A percentile compares a stretch with the other conserved stretches of the same genome.
phyloP scores from a whole-genome alignment of 2,797 vertebrate genomes.

The Hafferia zeledoni region DNA sequence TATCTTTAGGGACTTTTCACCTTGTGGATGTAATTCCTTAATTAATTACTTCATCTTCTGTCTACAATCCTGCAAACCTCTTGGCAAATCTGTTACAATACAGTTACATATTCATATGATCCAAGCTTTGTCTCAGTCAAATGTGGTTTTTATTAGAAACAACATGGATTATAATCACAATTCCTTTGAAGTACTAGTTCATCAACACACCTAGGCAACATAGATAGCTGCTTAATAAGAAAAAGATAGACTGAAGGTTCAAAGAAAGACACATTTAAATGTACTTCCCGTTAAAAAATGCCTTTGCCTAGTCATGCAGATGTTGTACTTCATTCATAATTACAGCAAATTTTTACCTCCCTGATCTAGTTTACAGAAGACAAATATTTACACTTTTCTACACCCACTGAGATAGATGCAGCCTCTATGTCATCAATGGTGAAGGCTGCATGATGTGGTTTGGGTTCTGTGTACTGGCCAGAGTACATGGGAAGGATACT shows the following conservation, averaged over 20 bases:
- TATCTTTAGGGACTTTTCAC: slow-evolving; percentile 21
- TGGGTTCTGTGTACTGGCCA: not conserved
- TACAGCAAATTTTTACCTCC: not conserved
- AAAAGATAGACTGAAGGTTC: not conserved
- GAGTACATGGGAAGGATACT: not conserved
- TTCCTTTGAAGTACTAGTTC: not conserved
- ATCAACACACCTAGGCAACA: not conserved
- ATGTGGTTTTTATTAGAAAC: not conserved
- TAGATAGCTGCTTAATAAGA: not conserved
- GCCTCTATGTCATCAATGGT: not conserved
- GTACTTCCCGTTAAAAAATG: not conserved
- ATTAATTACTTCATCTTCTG: slow-evolving; percentile 37
- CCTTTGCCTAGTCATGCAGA: not conserved
- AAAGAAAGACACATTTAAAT: not conserved
- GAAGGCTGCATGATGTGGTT: not conserved
- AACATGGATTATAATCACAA: not conserved
- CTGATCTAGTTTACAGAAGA: not conserved
- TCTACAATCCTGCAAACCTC: slow-evolving; percentile 2
- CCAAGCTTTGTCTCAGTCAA: not conserved
- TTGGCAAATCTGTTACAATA: not conserved
- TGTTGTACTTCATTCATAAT: not conserved
- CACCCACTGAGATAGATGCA: not conserved
- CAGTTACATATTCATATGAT: not conserved
- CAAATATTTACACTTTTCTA: not conserved
- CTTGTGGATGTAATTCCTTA: slow-evolving; percentile 33